A percentile compares a stretch with the other conserved stretches of the same genome.
Conservation (phyloP, 2,113 vertebrate genomes). For the Nothocercus nigrocapillus region DNA sequence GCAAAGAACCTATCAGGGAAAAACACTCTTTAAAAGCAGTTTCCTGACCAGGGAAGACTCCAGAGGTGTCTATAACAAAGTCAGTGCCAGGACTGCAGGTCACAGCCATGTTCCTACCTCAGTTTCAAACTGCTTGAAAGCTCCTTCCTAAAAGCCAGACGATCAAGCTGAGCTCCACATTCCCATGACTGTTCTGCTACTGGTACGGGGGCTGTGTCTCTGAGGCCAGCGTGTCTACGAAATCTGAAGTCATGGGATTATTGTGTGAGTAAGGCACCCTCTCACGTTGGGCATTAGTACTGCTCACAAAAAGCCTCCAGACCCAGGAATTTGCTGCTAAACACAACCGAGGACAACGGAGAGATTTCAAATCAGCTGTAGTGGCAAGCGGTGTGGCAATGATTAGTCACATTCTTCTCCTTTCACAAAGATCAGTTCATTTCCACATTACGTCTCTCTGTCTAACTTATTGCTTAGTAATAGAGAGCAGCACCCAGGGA, state of each 20-base stretch:
- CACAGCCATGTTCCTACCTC: rapidly evolving
- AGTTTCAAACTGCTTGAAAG: not conserved
- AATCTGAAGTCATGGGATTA: not conserved
- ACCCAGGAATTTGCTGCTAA: not conserved
- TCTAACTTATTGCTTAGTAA: not conserved
- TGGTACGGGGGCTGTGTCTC: not conserved
- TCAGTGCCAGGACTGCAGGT: not conserved
- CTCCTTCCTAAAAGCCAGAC: not conserved
- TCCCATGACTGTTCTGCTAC: not conserved
- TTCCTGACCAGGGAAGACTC: not conserved
- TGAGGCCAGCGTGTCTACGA: not conserved
- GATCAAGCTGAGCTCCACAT: not conserved
- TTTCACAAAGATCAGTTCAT: not conserved
- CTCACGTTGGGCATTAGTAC: not conserved
- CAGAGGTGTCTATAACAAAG: not conserved
- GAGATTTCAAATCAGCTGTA: not conserved
- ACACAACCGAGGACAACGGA: not conserved
- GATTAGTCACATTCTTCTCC: constrained; percentile 21
- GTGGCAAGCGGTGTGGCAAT: not conserved
- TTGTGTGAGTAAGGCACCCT: not conserved
- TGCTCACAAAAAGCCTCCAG: not conserved
- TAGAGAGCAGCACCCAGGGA: not conserved
- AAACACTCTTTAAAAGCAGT: not conserved
- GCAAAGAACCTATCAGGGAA: not conserved
- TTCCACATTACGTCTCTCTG: not conserved